Evolutionary conservation across 2,888 invertebrate genomes (phyloP).

Genomic region (Hecatera dysodea): DNA sequence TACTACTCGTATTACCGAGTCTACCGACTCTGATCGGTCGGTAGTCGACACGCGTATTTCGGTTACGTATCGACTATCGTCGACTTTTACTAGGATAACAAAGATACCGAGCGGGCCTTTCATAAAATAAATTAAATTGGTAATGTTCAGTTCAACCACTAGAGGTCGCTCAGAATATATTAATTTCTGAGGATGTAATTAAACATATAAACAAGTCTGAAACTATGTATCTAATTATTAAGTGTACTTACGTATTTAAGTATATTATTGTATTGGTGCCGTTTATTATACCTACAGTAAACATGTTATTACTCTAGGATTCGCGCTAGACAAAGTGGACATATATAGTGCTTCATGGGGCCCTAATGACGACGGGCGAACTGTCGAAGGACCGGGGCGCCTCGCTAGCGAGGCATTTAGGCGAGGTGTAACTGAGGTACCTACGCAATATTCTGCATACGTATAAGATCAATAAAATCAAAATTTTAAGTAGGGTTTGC

Average conservation of each 20-base stretch:
- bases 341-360: conserved; percentile 98
- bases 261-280: neutral
- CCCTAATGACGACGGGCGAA: conserved; percentile 97
- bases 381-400: conserved; percentile 96
- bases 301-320: conserved; percentile 79
- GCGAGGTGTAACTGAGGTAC: conserved; percentile 94
- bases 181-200: neutral
- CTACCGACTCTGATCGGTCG: too few relatives aligned
- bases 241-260: too few relatives aligned
- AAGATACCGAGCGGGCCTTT: neutral
- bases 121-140: conserved; percentile 14
- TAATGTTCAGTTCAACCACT: neutral
- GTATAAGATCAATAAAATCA: too few relatives aligned
- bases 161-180: conserved; percentile 17
- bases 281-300: neutral
- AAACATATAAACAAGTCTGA: neutral
- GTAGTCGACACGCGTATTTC: conserved; percentile 39
- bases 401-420: conserved; percentile 94
- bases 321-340: conserved; percentile 94
- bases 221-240: neutral
- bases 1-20: too few relatives aligned
- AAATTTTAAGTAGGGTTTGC: too few relatives aligned
- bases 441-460: neutral
- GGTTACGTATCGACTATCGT: conserved; percentile 58
- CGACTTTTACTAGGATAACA: conserved; percentile 55